Percentiles rank a stretch among this genome's conserved stretches.
Conservation (phyloP, 2,888 invertebrate genomes). For the Xanthia icteritia region DNA sequence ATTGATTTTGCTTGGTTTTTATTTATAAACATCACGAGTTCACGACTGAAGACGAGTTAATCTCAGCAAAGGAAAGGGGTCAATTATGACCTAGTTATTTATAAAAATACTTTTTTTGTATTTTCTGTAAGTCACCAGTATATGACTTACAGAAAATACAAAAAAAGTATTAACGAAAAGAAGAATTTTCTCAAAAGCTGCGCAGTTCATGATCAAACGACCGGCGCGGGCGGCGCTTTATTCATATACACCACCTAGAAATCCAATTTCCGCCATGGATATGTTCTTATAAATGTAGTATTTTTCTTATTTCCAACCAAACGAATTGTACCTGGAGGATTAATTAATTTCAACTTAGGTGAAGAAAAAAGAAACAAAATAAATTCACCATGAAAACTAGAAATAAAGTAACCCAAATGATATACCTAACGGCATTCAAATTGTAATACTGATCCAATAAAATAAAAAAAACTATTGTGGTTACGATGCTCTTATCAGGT, state of each 20-base stretch:
- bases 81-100: background rate
- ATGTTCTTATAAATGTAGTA: background rate
- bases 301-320: background rate
- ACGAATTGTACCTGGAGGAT: background rate
- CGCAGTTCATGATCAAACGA: background rate
- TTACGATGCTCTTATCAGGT: constrained; percentile 55
- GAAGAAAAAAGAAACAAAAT: background rate
- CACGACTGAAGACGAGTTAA: background rate
- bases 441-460: constrained; percentile 10
- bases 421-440: constrained; percentile 14
- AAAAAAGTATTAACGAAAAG: too few species aligned
- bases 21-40: background rate
- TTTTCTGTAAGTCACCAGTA: background rate
- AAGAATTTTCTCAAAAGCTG: constrained; percentile 2
- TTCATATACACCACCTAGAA: background rate
- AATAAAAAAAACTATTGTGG: constrained; percentile 30
- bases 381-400: too few species aligned
- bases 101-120: background rate
- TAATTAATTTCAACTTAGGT: background rate
- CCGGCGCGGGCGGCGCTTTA: background rate
- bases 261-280: background rate
- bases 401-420: background rate
- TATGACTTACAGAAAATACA: background rate
- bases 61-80: too few species aligned
- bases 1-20: background rate